Base-by-base conservation (phyloP, 2,888 invertebrate genomes). In the Stenodema calcarata region DNA sequence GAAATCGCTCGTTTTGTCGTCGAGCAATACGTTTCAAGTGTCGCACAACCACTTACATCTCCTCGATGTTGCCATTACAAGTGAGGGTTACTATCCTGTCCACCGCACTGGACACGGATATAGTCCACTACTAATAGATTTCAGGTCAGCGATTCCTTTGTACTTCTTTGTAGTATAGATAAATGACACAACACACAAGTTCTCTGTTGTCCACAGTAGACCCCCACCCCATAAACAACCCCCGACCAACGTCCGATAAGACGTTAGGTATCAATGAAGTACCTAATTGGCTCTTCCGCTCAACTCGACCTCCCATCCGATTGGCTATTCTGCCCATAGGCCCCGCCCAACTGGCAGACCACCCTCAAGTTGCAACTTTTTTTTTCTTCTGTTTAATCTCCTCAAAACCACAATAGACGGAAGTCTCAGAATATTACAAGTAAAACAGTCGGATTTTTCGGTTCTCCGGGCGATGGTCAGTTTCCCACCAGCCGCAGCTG, bases 251-350 rank as follows among this genome's bases (percentile, higher is more conserved):
- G 73, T 73, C 73, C 78, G 82, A 82, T 82, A 69, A 69, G 82
- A 82, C 82, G 23, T n/a, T n/a, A n/a, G n/a, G n/a, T 82, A 23
- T 62, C 69, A 82, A 82, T 82, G 62, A 69, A 14, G 41, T 69
- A 35, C 7, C 35, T 35, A 82, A 82, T 82, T 69, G 82, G 82
- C 47, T 82, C 69, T 62, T 82, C 82, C 82, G 62, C 82, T 30
- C 41, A 2, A 41, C 69, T 69, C 18, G 62, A 69, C 28, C 41
- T 12, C 62, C n/a, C 16, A 23, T 41, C 82, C 82, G 41, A 82
- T 69, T 82, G 82, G 82, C 69, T 82, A 2, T 42, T 54, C 54
- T n/a, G 30, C 14, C 54, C 28, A n/a, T 28, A 69, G 35, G 82
- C 82, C 42, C 28, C 82, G 82, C 82, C 82, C 82, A 35, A 69